Conservation (phyloP, 1,140 invertebrate genomes). For the Lucilia cuprina region DNA sequence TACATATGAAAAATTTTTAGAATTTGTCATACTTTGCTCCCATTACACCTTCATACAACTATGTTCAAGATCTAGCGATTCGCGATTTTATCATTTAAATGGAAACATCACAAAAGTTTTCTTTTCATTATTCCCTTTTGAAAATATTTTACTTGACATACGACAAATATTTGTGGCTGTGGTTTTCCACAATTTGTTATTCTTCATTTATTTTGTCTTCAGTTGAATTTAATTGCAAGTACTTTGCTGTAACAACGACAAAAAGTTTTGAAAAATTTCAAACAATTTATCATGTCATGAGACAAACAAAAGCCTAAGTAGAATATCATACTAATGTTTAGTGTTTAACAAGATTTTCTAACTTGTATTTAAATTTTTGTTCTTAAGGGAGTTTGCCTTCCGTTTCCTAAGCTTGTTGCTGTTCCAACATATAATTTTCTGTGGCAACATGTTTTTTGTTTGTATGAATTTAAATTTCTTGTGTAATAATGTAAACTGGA, state of each 20-base stretch:
- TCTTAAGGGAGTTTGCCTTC: neutral
- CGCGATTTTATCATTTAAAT: no score
- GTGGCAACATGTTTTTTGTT: neutral
- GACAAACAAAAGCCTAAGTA: neutral
- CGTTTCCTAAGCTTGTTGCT: neutral
- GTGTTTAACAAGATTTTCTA: neutral
- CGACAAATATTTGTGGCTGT: slow-evolving; percentile 31
- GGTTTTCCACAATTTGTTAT: slow-evolving; percentile 24
- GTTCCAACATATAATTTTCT: neutral
- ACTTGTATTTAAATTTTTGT: neutral
- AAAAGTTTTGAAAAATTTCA: slow-evolving; percentile 51
- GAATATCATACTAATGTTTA: neutral
- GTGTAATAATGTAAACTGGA: neutral
- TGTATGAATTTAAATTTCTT: neutral
- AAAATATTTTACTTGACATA: neutral
- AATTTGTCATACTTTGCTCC: neutral
- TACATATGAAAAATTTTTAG: neutral
- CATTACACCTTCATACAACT: no score
- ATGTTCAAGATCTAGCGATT: no score
- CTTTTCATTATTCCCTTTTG: no score
- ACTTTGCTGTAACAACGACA: slow-evolving; percentile 29
- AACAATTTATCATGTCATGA: slow-evolving; percentile 59
- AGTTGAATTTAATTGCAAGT: slow-evolving; percentile 62
- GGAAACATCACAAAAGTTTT: no score
- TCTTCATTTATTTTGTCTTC: slow-evolving; percentile 25